Base-by-base conservation (phyloP, 2,797 vertebrate species). In the Scarus forsteni region DNA sequence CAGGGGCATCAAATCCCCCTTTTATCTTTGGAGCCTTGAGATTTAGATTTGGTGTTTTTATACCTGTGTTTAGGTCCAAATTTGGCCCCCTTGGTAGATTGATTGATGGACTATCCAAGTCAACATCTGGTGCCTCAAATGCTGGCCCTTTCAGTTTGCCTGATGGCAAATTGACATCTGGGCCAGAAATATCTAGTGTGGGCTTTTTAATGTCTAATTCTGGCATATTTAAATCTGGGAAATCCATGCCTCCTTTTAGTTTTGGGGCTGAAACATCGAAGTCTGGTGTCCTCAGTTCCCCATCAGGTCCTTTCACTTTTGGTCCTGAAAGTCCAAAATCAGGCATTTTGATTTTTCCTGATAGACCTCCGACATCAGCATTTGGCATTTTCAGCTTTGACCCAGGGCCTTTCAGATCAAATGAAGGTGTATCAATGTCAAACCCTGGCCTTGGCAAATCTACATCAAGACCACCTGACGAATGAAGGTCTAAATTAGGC, bases 11-110 rank as follows among this genome's bases (percentile, higher is more conserved):
- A 19, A 91, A 35, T 34, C 68, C 83, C 27, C 83, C 86, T 3
- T 85, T 79, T 18, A 92, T 80, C 67, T 89, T 67, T 60, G 87
- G 84, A 57, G 19, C 43, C 16, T 79, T 6, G 48, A 88, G 55
- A 13, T 79, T 38, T 40, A 87, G 60, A 14, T 81, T 34, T 45
- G 88, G 84, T 43, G 84, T 60, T 0, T 84, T 82, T 0, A 90
- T 50, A 57, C 71, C 65, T 64, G 77, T 0, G n/a, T 81, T 66
- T 0, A 71, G 1, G 39, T 73, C 76, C 0, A 84, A 7, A 54
- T 74, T 66, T 65, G 77, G 79, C 42, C 80, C 83, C 51, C 77
- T 83, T 14, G 86, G 80, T 7, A 80, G 36, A 19, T 87, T 91
- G 0, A 72, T 66, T 7, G 73, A 70, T 0, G 84, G 82, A n/a